phyloP scores from a whole-genome alignment of 1,140 invertebrate species.

The Lucilia cuprina region DNA sequence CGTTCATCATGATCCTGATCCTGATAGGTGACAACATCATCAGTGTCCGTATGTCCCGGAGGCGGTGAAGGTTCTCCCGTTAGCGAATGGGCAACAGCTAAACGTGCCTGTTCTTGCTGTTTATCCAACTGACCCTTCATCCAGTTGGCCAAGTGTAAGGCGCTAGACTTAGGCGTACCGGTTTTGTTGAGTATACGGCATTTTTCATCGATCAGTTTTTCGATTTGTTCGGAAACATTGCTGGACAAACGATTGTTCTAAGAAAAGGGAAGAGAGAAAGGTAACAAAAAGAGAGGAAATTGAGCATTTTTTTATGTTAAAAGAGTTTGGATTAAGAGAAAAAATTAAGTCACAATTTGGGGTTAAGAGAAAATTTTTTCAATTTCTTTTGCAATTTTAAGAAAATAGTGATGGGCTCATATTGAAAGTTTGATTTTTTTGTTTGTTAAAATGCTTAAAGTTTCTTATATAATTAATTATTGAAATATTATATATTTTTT shows the following conservation, averaged over 20 bases:
- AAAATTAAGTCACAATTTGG: conserved; percentile 25
- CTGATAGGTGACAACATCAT: conserved; percentile 47
- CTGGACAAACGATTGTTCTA: conserved; percentile 35
- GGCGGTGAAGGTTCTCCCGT: not conserved
- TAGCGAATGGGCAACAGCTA: conserved; percentile 52
- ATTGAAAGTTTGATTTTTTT: not conserved
- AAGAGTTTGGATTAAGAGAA: not conserved
- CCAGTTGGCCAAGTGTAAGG: conserved; percentile 74
- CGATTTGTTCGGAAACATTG: conserved; percentile 62
- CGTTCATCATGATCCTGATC: conserved; percentile 66
- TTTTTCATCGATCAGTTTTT: conserved; percentile 68
- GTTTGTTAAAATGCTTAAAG: not conserved
- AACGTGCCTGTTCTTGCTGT: conserved; percentile 56
- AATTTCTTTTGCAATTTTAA: conserved; percentile 2
- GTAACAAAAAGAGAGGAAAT: not conserved
- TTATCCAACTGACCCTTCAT: conserved; percentile 69
- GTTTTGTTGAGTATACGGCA: conserved; percentile 69
- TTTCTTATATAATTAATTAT: not conserved
- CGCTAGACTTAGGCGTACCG: conserved; percentile 66
- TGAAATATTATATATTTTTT: too few relatives aligned
- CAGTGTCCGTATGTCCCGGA: not conserved
- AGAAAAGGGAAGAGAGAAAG: not conserved
- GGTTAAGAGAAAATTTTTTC: not conserved
- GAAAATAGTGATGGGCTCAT: conserved; percentile 62
- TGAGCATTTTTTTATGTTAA: not conserved